phyloP scores from a whole-genome alignment of 2,113 vertebrate genomes.

The Acinonyx jubatus region DNA sequence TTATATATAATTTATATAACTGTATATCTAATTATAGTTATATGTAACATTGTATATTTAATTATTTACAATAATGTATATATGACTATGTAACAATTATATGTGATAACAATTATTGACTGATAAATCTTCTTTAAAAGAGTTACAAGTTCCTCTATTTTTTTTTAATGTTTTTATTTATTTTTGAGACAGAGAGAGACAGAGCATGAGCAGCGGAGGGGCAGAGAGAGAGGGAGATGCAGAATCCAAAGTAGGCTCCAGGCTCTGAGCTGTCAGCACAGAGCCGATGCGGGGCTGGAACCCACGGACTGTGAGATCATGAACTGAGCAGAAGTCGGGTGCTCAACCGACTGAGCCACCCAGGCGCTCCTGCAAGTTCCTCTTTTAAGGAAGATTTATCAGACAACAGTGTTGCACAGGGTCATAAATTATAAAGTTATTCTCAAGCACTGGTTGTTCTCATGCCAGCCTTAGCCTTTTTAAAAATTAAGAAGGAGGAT shows the following conservation, averaged over 20 bases:
- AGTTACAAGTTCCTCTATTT: neutral
- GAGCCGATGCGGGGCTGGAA: no score
- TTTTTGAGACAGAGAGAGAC: no score
- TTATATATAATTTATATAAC: neutral
- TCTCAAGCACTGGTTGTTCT: slow-evolving; percentile 50
- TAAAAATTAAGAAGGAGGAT: slow-evolving; percentile 69
- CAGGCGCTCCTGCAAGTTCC: neutral
- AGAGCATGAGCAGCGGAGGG: no score
- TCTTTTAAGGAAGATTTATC: slow-evolving; percentile 55
- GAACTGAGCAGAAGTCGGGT: no score
- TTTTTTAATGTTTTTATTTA: no score
- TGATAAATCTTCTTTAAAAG: neutral
- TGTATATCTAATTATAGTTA: neutral
- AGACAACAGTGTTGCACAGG: neutral
- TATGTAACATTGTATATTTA: neutral
- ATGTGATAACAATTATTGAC: neutral
- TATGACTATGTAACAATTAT: neutral
- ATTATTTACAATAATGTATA: neutral
- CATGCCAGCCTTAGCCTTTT: slow-evolving; percentile 40
- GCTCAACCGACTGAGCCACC: no score
- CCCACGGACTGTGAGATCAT: no score
- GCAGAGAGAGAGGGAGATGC: no score
- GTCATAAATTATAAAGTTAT: slow-evolving; percentile 60
- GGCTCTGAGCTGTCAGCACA: no score
- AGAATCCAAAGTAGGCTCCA: no score